Evolutionary conservation across 2,888 invertebrate genomes (phyloP), one percentile per base, ranked within the genome.

Genomic region (Desoria tigrina): DNA sequence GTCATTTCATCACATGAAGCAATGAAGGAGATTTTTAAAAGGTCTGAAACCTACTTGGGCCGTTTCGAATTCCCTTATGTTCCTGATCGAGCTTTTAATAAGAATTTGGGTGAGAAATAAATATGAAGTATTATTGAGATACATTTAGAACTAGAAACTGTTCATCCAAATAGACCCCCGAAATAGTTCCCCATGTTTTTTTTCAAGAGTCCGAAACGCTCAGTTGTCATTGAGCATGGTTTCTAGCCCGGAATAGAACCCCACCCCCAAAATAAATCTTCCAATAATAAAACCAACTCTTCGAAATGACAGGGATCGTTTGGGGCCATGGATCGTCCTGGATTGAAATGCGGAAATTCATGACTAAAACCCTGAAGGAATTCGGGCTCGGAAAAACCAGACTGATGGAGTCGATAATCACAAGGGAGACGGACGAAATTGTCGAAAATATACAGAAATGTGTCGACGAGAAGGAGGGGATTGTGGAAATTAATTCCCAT

Each of bases 11-110:
- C 56, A 7, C 39, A 39, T 42, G 56, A 57, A 39, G 56, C 42
- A 18, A 57, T 42, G 21, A 57, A 57, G 37, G 56, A 57, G 11
- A 24, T 57, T 37, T 23, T 57, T 4, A 39, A 28, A 21, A 2
- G 21, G 21, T 3, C n/a, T 4, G 56, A 57, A 39, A 18, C 37
- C 2, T 21, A 9, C 23, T 2, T 18, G n/a, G 21, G 21, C 14
- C 37, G 56, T 21, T 42, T 57, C n/a, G 56, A 23, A 6, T 57
- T 37, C 23, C 56, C 56, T 18, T 57, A 32, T n/a, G 56, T 57
- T 7, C 11, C 42, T 4, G 56, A 37, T 23, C 39, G 56, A 39
- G 56, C 56, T 32, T 57, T 39, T 42, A 21, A 24, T 7, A 37
- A 39, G 4, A 18, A 57, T 9, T 21, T 37, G 26, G 56, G 56